phyloP scores from a whole-genome alignment of 2,797 vertebrate species.

The Falco biarmicus region DNA sequence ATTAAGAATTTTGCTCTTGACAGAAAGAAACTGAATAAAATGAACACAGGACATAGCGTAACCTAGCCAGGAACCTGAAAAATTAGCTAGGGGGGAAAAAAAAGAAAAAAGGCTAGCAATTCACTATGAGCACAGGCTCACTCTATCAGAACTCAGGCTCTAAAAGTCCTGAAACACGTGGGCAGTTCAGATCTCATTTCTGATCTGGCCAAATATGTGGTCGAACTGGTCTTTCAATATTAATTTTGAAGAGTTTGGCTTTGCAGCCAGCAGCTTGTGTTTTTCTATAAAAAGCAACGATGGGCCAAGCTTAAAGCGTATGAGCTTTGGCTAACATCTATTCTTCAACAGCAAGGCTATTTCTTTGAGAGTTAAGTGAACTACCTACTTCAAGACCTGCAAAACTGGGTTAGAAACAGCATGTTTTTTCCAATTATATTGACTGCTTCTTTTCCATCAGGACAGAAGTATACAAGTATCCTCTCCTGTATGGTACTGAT shows the following conservation, averaged over 20 bases:
- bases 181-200: neutral
- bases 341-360: neutral
- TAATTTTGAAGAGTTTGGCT: neutral
- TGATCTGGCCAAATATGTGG: neutral
- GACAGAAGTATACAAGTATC: neutral
- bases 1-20: slow-evolving; percentile 61
- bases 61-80: neutral
- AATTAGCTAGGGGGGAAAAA: neutral
- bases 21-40: slow-evolving; percentile 52
- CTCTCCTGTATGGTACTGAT: neutral
- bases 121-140: neutral
- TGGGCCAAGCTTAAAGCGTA: neutral
- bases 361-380: neutral
- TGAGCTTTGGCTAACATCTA: neutral
- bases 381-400: neutral
- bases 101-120: neutral
- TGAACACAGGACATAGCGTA: neutral
- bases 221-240: neutral
- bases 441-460: neutral
- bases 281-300: neutral
- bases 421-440: neutral
- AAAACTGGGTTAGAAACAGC: neutral
- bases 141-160: neutral
- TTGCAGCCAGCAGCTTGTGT: neutral
- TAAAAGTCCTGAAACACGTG: neutral